Percentiles rank a stretch among this genome's conserved stretches.
These are phyloP conservation scores for Pelagia noctiluca DNA, from an alignment of 30 jellyfish, hydroid and myxozoan species.

Conservation along the genomic window DNA sequence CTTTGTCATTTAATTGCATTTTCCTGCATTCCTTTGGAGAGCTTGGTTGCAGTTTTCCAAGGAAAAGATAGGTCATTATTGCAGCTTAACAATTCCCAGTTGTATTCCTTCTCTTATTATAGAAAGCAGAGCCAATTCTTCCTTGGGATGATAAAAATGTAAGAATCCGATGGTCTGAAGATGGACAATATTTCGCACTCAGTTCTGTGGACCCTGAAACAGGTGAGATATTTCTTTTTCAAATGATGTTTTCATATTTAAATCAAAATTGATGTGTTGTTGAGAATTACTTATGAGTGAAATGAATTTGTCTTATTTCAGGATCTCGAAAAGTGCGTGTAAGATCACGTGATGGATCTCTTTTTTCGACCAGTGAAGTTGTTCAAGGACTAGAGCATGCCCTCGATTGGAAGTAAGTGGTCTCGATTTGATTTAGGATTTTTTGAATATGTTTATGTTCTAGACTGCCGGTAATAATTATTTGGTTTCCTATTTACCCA, in stretches of 20 bases:
- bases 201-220: slow-evolving; percentile 76
- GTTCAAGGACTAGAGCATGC: slow-evolving; percentile 82
- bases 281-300: too few species aligned
- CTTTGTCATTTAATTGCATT: too few species aligned
- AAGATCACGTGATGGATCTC: slow-evolving; percentile 81
- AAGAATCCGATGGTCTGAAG: slow-evolving; percentile 91
- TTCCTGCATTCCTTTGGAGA: too few species aligned
- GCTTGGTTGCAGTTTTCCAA: too few species aligned
- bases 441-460: too few species aligned
- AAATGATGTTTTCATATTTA: not conserved
- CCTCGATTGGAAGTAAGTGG: slow-evolving; percentile 79
- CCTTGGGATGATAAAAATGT: slow-evolving; percentile 84
- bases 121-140: slow-evolving; percentile 43
- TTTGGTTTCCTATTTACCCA: too few species aligned
- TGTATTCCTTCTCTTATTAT: slow-evolving; percentile 3
- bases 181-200: slow-evolving; percentile 87
- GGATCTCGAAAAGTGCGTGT: slow-evolving; percentile 82
- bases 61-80: too few species aligned
- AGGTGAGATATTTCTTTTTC: slow-evolving; percentile 18
- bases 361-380: slow-evolving; percentile 81
- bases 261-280: too few species aligned
- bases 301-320: slow-evolving; percentile 15
- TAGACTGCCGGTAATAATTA: too few species aligned
- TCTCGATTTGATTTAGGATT: not conserved
- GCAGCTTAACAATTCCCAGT: too few species aligned